Evolutionary conservation across 2,113 vertebrate genomes (phyloP), one percentile per base, ranked within the genome.

Genomic region (Jaculus jaculus): DNA sequence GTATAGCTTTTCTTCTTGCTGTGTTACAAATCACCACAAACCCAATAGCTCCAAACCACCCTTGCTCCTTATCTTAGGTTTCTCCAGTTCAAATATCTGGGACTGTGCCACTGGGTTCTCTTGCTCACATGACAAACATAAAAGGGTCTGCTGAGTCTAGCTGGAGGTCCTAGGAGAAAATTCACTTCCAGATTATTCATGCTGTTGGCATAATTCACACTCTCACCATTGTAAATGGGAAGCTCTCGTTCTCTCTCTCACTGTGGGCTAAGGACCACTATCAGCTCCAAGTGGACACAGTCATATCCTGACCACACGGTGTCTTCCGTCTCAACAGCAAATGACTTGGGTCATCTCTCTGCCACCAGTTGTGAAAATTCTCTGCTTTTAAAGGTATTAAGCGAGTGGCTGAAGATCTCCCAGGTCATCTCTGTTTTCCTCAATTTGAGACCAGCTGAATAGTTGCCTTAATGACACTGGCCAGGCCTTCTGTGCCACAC

Each of bases 401-500:
- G 2, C 75, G 68, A 80, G 85, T 83, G 75, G 47, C 60, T 24
- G 47, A 58, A n/a, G 34, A 6, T 83, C 32, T 89, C 18, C 66
- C 65, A 23, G 84, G 82, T 47, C 23, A 63, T 47, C 32, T 66
- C 42, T n/a, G 32, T 63, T 88, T 84, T 91, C 75, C 87, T 91
- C 72, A 60, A 91, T 74, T 89, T 60, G 82, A 39, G 65, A 65
- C 58, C 87, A 95, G 28, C 82, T 66, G 87, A 84, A 87, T 85
- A 87, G 73, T 74, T 39, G 90, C 69, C 75, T 93, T 93, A 81
- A 74, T 83, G 74, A 87, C 61, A n/a, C 65, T 51, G 65, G 26
- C 34, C 72, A 21, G 93, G 58, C 77, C 71, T 85, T 66, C 71
- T 58, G 83, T 58, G 37, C 81, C 20, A 9, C 15, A 60, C 20